A percentile compares a stretch with the other conserved stretches of the same genome.
Conservation (phyloP, 2,113 vertebrate species). For the Tragelaphus buxtoni region DNA sequence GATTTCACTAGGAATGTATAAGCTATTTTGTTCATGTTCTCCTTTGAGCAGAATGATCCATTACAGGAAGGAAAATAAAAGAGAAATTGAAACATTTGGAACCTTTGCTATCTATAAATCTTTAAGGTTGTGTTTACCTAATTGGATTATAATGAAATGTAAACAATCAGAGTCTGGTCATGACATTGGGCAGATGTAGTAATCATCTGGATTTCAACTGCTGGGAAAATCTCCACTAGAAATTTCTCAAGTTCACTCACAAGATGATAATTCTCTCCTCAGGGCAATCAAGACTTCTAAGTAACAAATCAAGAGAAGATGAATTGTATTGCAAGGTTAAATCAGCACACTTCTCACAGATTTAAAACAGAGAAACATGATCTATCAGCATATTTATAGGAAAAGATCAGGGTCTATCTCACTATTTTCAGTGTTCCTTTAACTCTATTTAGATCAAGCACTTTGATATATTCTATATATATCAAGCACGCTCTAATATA, state of each 20-base stretch:
- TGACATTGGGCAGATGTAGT: conserved; percentile 5
- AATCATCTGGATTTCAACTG: conserved; percentile 25
- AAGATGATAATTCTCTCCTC: neutral
- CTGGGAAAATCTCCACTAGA: conserved; percentile 17
- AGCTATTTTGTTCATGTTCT: neutral
- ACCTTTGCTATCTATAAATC: neutral
- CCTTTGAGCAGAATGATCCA: conserved; percentile 29
- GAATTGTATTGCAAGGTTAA: conserved; percentile 48
- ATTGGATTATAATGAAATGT: conserved; percentile 36
- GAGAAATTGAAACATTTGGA: neutral
- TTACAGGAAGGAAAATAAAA: conserved; percentile 13
- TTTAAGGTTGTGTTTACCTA: conserved; percentile 18
- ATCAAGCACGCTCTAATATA: neutral
- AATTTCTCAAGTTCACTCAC: conserved; percentile 39
- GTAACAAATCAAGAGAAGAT: conserved; percentile 52
- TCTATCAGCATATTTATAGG: neutral
- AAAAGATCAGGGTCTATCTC: neutral
- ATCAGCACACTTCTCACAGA: neutral
- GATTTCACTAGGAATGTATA: neutral
- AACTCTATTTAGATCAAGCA: conserved; percentile 37
- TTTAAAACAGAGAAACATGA: conserved; percentile 31
- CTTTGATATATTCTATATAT: neutral
- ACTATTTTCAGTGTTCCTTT: conserved; percentile 9
- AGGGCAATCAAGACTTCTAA: conserved; percentile 48
- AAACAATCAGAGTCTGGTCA: neutral